A percentile compares a stretch with the other conserved stretches of the same genome.
phyloP scores from a whole-genome alignment of 1,140 invertebrate species.

The Aporrectodea caliginosa region DNA sequence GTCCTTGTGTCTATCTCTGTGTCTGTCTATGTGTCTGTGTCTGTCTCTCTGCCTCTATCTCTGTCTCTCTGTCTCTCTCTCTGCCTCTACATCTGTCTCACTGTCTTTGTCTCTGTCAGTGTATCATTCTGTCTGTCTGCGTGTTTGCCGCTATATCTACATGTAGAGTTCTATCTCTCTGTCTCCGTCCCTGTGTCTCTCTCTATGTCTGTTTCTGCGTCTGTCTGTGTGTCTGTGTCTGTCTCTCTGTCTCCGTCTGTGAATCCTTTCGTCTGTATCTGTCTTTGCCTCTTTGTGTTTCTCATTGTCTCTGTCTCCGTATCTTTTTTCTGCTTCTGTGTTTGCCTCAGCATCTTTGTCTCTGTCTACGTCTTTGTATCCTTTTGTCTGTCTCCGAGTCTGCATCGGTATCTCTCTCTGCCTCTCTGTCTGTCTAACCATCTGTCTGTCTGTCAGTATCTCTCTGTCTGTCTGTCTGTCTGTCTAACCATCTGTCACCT shows the following conservation, averaged over 20 bases:
- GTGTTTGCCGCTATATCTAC: too few relatives aligned
- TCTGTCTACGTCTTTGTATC: slow-evolving; percentile 27
- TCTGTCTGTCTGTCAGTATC: not conserved
- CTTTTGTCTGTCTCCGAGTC: slow-evolving; percentile 19
- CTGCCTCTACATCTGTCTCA: too few relatives aligned
- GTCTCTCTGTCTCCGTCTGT: slow-evolving; percentile 6
- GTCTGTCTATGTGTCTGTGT: too few relatives aligned
- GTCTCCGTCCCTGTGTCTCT: not conserved
- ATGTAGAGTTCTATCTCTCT: too few relatives aligned
- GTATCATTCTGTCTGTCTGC: too few relatives aligned
- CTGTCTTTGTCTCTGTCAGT: too few relatives aligned
- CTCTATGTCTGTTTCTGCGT: slow-evolving; percentile 2
- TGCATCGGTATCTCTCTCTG: slow-evolving; percentile 15
- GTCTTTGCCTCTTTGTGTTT: slow-evolving; percentile 14
- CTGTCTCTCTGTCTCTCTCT: too few relatives aligned
- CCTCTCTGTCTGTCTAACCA: slow-evolving; percentile 6
- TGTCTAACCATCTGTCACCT: too few relatives aligned
- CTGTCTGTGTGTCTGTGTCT: slow-evolving; percentile 4
- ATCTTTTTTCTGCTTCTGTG: slow-evolving; percentile 6
- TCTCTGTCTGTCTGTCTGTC: slow-evolving; percentile 6
- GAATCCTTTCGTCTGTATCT: too few relatives aligned
- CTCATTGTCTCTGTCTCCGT: slow-evolving; percentile 1
- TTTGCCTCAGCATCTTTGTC: not conserved
- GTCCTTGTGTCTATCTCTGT: too few relatives aligned
- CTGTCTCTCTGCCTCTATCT: too few relatives aligned